Evolutionary conservation across 2,797 vertebrate genomes (phyloP).

Genomic region (Micromesistius poutassou): DNA sequence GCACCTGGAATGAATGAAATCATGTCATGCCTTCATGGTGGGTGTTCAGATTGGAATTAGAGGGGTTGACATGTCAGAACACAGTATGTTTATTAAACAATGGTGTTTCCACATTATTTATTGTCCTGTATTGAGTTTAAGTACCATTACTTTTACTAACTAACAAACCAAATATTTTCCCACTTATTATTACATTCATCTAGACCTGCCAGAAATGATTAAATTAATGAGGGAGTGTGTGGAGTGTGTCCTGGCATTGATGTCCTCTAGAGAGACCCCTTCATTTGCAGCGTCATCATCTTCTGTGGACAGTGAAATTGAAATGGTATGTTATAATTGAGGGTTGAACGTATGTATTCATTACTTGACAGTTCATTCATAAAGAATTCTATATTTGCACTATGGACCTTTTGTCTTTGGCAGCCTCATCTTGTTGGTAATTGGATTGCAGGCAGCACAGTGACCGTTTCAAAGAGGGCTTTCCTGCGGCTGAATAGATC

Average conservation of each 20-base stretch:
- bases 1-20: constrained; percentile 9
- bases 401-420: constrained; percentile 19
- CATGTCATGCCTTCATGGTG: constrained; percentile 6
- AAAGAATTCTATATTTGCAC: constrained; percentile 12
- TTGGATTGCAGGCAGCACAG: constrained; percentile 8
- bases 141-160: neutral
- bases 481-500: constrained; percentile 21
- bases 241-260: constrained; percentile 17
- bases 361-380: constrained; percentile 20
- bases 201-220: constrained; percentile 22
- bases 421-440: constrained; percentile 13
- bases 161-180: constrained; percentile 9
- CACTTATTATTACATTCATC: constrained; percentile 11
- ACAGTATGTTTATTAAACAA: constrained; percentile 5
- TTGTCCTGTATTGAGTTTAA: constrained; percentile 17
- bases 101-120: constrained; percentile 12
- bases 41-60: constrained; percentile 12
- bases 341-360: constrained; percentile 12
- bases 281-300: constrained; percentile 19
- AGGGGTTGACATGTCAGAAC: constrained; percentile 19
- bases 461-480: constrained; percentile 18
- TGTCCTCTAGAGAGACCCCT: constrained; percentile 10
- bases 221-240: constrained; percentile 20
- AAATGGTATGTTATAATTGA: constrained; percentile 32
- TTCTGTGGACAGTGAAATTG: constrained; percentile 16